phyloP scores from a whole-genome alignment of 2,113 vertebrate genomes.

The Todiramphus saurophagus region DNA sequence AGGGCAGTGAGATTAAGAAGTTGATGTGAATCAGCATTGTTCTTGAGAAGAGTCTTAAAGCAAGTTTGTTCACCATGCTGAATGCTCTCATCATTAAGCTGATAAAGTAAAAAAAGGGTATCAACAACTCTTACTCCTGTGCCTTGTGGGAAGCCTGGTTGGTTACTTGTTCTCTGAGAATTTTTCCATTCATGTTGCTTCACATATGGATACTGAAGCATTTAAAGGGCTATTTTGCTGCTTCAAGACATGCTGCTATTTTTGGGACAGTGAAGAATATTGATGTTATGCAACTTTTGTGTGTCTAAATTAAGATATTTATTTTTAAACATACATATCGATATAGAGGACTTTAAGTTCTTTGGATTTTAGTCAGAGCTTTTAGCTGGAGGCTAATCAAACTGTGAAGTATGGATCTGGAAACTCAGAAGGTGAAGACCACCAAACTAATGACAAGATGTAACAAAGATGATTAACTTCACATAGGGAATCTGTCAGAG shows the following conservation, averaged over 20 bases:
- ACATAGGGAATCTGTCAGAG: neutral
- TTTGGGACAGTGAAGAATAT: neutral
- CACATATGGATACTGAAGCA: neutral
- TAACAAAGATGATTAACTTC: neutral
- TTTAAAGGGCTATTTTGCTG: neutral
- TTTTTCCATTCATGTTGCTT: neutral
- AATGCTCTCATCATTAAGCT: neutral
- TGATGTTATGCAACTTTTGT: neutral
- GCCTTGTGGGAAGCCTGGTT: neutral
- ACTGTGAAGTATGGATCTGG: neutral
- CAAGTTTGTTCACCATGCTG: neutral
- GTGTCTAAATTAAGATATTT: neutral
- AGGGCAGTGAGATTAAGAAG: neutral
- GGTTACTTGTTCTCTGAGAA: neutral
- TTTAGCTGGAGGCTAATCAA: neutral
- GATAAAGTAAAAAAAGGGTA: neutral
- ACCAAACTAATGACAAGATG: neutral
- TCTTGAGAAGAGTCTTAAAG: neutral
- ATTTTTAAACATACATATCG: accelerated
- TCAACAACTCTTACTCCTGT: neutral
- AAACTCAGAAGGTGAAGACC: neutral
- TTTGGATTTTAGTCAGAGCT: neutral
- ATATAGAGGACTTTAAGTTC: neutral
- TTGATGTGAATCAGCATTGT: neutral
- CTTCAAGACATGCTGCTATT: accelerated